Evolutionary conservation across 2,797 vertebrate species (phyloP), one percentile per base, ranked within the genome.

Genomic region (Semaprochilodus insignis): DNA sequence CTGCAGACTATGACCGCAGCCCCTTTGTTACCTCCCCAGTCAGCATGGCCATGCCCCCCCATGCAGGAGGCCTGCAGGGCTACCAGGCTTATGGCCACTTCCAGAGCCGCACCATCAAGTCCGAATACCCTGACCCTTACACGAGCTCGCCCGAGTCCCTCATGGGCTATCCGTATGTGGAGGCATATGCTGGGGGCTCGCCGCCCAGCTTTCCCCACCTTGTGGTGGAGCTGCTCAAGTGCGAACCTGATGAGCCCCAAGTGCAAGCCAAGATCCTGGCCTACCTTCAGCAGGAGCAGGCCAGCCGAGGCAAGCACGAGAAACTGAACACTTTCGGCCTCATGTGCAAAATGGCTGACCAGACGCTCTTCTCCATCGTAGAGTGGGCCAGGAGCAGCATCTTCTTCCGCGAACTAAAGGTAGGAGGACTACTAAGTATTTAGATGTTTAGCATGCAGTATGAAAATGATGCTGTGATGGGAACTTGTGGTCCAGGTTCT

Each of bases 271-370:
- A 97, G 92, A 99, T 99, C 91, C 94, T 97, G 93, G 93, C 97
- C 4, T 97, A 97, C 79, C 89, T 99, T 91, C 98, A 99, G 93
- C 97, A 99, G 90, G 98, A 99, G 87, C 98, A 99, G 92, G 97
- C 97, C 36, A 97, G 94, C 90, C 94, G 98, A 73, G 94, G 96
- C 92, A 98, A 97, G 85, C 97, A 99, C 0, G 98, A 99, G 88
- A 98, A 97, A 93, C 97, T 99, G 93, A 98, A 97, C 92, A 98
- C 97, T 0, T 99, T 99, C 36, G 98, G 97, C 85, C 97, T 99
- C 79, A 98, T 99, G 97, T 99, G 97, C 91, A 99, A 99, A 95
- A 99, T 99, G 98, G 98, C 97, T 0, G 97, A 99, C 93, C 98
- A 99, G 92, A 99, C 97, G 0, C 96, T 99, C 83, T 99, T 99